phyloP scores from a whole-genome alignment of 2,888 invertebrate genomes.

The Drosophila formosana region DNA sequence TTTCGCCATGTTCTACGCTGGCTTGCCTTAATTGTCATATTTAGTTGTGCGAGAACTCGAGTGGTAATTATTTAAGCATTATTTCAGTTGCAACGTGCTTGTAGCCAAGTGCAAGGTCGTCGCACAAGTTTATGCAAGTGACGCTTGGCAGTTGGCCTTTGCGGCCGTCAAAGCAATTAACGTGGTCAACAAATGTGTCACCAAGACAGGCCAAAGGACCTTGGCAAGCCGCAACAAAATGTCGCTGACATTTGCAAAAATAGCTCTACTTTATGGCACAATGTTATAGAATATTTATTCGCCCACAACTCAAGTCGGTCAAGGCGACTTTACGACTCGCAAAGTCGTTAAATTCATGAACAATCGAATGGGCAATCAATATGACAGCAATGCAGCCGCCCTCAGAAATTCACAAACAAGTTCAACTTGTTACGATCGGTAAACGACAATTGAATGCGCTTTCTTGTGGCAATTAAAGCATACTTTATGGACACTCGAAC shows the following conservation, averaged over 20 bases:
- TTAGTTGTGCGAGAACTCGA: constrained; percentile 40
- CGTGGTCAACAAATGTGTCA: constrained; percentile 62
- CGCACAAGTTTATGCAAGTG: constrained; percentile 30
- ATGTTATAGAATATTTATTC: constrained; percentile 21
- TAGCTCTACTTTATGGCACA: constrained; percentile 3
- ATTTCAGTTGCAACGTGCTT: constrained; percentile 24
- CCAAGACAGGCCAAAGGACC: constrained; percentile 48
- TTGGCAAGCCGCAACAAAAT: constrained; percentile 41
- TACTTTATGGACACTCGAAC: constrained; percentile 31
- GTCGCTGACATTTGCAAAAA: constrained; percentile 59
- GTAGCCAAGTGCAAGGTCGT: constrained; percentile 67
- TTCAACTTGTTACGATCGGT: constrained; percentile 1
- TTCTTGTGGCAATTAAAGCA: constrained; percentile 20
- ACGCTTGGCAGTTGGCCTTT: constrained; percentile 34
- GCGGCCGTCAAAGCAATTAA: constrained; percentile 37
- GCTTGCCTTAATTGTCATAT: constrained; percentile 68
- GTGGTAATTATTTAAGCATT: constrained; percentile 66
- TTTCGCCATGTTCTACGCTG: constrained; percentile 26
- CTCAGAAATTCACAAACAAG: constrained; percentile 3
- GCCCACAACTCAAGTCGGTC: constrained; percentile 35
- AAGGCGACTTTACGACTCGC: constrained; percentile 34
- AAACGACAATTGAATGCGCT: constrained; percentile 15
- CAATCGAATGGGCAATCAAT: constrained; percentile 39
- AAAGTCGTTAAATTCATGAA: constrained; percentile 13
- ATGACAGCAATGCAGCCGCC: constrained; percentile 19